Base-by-base conservation (phyloP, 2,888 invertebrate species). In the Ormia ochracea region DNA sequence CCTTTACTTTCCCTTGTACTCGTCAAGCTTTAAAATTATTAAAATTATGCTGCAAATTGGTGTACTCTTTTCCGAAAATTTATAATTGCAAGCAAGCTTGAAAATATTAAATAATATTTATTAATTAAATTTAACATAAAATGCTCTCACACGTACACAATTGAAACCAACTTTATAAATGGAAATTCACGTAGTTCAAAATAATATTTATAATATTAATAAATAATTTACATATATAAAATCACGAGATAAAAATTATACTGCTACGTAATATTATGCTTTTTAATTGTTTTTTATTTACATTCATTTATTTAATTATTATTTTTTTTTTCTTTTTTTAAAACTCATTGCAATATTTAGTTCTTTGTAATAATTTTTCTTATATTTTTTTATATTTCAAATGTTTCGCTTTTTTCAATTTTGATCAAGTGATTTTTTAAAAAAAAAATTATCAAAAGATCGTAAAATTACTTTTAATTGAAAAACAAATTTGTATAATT, bases 401-500 rank as follows among this genome's bases (percentile, higher is more conserved):
- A 54, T 19, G 3, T 9, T 17, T 54, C 7, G 6, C 1, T 41
- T 56, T 59, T 28, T 28, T 38, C n/a, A 36, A 28, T 63, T 74
- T 4, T 6, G 17, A 41, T 14, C 17, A 41, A 17, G 36, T 36
- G 19, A 43, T 68, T 65, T 72, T 45, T 17, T 41, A 70, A 36
- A 4, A 48, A n/a, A n/a, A n/a, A 56, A 65, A 52, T 45, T 41
- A 17, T 61, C 3, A 65, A 58, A 61, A 61, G 9, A 65, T 74
- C 14, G 31, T 68, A 74, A 78, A 63, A 41, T 61, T 66, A 69
- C 50, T 63, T 74, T 52, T 54, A 54, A 48, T 61, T 66, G 7
- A 28, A 65, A 65, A 78, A 81, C 59, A 68, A 79, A 75, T 28
- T 81, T 83, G 75, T 81, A 83, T 79, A 79, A 81, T 82, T 82